Conservation (phyloP, 2,797 vertebrate species). For the Mallotus villosus region DNA sequence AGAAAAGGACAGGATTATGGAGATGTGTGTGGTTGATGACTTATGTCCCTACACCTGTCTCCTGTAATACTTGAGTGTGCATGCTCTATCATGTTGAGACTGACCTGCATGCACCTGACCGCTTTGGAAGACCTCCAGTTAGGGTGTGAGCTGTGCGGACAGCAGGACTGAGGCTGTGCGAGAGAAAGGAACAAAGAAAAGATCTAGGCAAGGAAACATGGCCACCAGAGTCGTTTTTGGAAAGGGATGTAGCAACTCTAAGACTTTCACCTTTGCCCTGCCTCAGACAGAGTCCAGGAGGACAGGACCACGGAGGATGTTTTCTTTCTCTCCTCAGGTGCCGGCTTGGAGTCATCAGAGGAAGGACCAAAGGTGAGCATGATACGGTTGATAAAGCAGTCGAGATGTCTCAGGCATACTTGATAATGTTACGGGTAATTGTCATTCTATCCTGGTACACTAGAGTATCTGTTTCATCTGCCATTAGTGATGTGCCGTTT, state of each 20-base stretch:
- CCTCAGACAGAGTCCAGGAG: slow-evolving; percentile 54
- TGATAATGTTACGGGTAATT: not conserved
- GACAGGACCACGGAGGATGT: slow-evolving; percentile 66
- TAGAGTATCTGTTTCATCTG: not conserved
- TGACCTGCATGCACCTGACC: slow-evolving; percentile 37
- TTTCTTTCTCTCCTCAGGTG: slow-evolving; percentile 77
- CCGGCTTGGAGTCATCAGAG: slow-evolving; percentile 75
- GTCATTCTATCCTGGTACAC: no score
- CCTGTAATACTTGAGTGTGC: not conserved
- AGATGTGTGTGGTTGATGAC: no score
- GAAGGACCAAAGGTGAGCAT: slow-evolving; percentile 67
- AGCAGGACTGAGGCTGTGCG: slow-evolving; percentile 38
- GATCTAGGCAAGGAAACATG: slow-evolving; percentile 60
- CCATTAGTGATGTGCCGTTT: not conserved
- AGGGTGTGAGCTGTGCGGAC: slow-evolving; percentile 40
- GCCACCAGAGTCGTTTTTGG: slow-evolving; percentile 57
- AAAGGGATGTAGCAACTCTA: slow-evolving; percentile 55
- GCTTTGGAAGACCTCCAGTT: slow-evolving; percentile 54
- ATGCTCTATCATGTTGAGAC: slow-evolving; percentile 15
- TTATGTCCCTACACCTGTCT: not conserved
- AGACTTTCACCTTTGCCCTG: slow-evolving; percentile 58
- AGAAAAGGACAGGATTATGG: no score
- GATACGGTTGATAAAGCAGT: not conserved
- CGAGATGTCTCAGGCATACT: not conserved
- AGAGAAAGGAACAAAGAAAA: slow-evolving; percentile 26